Evolutionary conservation across 2,797 vertebrate genomes (phyloP), one percentile per base, ranked within the genome.

Genomic region (Alectoris magna): DNA sequence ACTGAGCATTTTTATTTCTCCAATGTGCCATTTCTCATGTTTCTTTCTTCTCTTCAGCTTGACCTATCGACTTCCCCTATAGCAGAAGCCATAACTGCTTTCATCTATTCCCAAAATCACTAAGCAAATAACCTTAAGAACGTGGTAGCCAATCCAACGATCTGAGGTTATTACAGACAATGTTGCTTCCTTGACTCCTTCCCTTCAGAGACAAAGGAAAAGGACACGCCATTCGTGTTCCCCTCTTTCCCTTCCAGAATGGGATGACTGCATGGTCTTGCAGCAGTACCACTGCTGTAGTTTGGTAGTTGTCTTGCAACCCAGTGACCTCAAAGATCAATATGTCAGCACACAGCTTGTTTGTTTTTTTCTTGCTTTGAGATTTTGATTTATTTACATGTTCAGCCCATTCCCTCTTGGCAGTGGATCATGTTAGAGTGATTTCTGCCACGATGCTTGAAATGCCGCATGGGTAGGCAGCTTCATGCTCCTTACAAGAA

Each of bases 21-120:
- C 17, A 10, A 5, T 11, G 7, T 68, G 49, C 24, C 48, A 55
- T 0, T 0, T 22, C 41, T n/a, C 43, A 22, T 3, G 3, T 29
- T 60, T 51, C 67, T 49, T 75, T 4, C 41, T 3, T 49, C 9
- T 31, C 49, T 55, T 31, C 5, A 34, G 26, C 16, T 73, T 36
- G 15, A 17, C 31, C 53, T 34, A 11, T 4, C 36, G n/a, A 55
- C 5, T 26, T n/a, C 15, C 7, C 48, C 79, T n/a, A 1, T 11
- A 75, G 23, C 6, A 6, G 36, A 1, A 53, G 10, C 7, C 36
- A 55, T 38, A 38, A 3, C 34, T 43, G 17, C 0, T 24, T 91
- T 74, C 11, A 62, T 38, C 36, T 46, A 7, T n/a, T 82, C 49
- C 13, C 43, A 17, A 63, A 34, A 38, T 0, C 64, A n/a, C 36